Evolutionary conservation across 2,888 invertebrate genomes (phyloP), one percentile per base, ranked within the genome.

Genomic region (Harpalus rubripes): DNA sequence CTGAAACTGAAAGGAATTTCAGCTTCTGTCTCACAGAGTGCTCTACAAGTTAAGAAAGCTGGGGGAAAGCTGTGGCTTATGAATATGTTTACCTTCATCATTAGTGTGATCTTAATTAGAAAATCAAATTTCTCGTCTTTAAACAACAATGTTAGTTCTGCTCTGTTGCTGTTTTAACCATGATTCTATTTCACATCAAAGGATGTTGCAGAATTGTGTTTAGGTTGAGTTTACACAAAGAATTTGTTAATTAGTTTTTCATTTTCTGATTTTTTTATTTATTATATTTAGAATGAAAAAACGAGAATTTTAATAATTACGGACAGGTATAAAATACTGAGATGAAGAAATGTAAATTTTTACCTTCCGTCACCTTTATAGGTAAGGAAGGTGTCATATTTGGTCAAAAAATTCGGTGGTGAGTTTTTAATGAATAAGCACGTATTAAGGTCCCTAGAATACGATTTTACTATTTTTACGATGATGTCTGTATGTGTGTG

Each of bases 71-170:
- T 81, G 65, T 18, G 63, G 39, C 52, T 81, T 81, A 65, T 65
- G 61, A 44, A 61, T 61, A 81, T 81, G 65, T 81, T 81, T 81
- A 61, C 63, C 63, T 41, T 22, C 22, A 44, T 81, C 65, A 81
- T 61, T 81, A 81, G 26, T 81, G 7, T 18, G 65, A 81, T 65
- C 81, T 41, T 81, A 81, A 81, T 81, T 81, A 63, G 22, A 63
- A 65, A 81, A 65, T 81, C 81, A 80, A 16, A 80, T 81, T 80
- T 81, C 63, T 65, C 52, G 63, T 2, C 81, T 80, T 80, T 61
- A 26, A 26, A 39, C 26, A 81, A 65, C 61, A 65, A 22, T 52
- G 16, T 58, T 78, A 58, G 78, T 74, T 44, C 18, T 7, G 22
- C 52, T 7, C 12, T 15, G 26, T 10, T 15, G 10, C 4, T 52